Conservation (phyloP, 2,888 invertebrate genomes). For the Megamerina dolium region DNA sequence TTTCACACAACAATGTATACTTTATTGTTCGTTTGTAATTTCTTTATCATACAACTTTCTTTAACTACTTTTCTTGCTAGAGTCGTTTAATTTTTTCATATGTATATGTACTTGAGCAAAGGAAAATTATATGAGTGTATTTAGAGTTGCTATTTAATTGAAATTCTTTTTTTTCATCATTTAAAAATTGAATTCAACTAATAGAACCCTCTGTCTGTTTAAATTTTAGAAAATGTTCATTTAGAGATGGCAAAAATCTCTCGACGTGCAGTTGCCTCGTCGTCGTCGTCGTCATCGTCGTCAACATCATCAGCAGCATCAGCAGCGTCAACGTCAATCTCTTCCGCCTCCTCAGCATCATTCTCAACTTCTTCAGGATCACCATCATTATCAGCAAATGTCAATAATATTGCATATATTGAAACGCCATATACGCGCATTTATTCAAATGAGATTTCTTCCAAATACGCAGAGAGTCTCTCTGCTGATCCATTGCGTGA, state of each 20-base stretch:
- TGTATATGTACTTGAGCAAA: too few relatives aligned
- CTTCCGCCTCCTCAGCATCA: constrained; percentile 18
- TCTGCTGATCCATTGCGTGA: constrained; percentile 7
- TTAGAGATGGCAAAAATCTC: constrained; percentile 51
- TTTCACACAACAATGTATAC: too few relatives aligned
- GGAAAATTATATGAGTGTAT: too few relatives aligned
- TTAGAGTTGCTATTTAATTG: too few relatives aligned
- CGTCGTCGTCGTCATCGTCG: constrained; percentile 35
- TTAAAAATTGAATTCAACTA: too few relatives aligned
- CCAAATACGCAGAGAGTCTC: constrained; percentile 11
- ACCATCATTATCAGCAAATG: constrained; percentile 13
- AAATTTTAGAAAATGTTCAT: too few relatives aligned
- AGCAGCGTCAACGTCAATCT: constrained; percentile 31
- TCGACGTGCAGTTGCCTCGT: constrained; percentile 47
- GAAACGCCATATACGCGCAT: constrained; percentile 13
- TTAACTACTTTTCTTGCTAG: too few relatives aligned
- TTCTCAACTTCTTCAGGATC: constrained; percentile 15
- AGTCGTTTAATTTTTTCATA: too few relatives aligned
- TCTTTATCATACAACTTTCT: too few relatives aligned
- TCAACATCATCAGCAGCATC: constrained; percentile 26
- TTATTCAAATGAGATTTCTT: constrained; percentile 10
- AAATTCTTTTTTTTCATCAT: too few relatives aligned
- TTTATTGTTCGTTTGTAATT: too few relatives aligned
- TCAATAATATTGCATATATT: constrained; percentile 20
- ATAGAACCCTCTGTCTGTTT: too few relatives aligned